Evolutionary conservation across 2,113 vertebrate species (phyloP).

Genomic region (Siphamia tubifer): DNA sequence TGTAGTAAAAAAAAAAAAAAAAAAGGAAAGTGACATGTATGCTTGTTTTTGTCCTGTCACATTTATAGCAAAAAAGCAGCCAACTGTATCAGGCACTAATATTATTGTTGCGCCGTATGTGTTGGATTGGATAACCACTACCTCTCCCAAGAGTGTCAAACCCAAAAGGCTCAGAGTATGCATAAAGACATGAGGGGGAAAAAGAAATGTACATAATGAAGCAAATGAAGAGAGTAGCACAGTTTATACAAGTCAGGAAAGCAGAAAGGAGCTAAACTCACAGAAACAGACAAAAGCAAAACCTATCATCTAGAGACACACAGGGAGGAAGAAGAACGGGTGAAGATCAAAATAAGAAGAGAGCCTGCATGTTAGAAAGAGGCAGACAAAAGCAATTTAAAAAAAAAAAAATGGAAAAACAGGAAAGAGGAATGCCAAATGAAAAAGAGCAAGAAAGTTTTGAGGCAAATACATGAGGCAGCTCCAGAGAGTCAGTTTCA

Average conservation of each 20-base stretch:
- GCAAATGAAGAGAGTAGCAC: not conserved
- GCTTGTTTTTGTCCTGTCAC: not conserved
- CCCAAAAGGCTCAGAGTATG: not conserved
- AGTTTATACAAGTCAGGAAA: not conserved
- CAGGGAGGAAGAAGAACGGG: not conserved
- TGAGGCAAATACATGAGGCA: not conserved
- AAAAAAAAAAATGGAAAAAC: not conserved
- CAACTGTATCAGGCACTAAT: slow-evolving; percentile 1
- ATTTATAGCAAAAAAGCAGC: not conserved
- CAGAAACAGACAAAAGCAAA: not conserved
- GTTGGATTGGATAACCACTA: not conserved
- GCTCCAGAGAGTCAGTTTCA: not conserved
- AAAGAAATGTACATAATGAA: not conserved
- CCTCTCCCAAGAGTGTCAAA: slow-evolving; percentile 1
- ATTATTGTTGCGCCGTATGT: not conserved
- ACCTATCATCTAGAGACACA: slow-evolving; percentile 3
- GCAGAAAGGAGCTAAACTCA: not conserved
- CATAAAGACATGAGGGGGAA: not conserved
- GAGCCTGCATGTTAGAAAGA: not conserved
- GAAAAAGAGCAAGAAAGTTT: not conserved
- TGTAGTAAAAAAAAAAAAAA: too few species aligned
- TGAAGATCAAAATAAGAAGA: not conserved
- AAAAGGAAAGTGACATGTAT: slow-evolving; percentile 12
- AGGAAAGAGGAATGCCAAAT: not conserved
- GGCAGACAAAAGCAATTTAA: not conserved